Evolutionary conservation across 2,888 invertebrate genomes (phyloP).

Genomic region (Nomada hirtipes): DNA sequence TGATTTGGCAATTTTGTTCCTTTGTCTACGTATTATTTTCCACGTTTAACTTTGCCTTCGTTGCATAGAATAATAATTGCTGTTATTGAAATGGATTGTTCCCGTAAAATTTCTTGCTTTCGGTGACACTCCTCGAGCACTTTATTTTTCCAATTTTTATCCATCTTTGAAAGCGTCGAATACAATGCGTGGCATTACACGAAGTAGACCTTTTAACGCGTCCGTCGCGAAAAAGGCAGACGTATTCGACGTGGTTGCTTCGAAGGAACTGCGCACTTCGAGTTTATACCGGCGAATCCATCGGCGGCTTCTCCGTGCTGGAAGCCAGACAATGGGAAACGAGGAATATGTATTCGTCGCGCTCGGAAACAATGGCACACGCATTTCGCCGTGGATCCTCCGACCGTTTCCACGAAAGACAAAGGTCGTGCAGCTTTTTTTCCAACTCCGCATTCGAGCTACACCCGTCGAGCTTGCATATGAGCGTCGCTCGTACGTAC

Average conservation of each 20-base stretch:
- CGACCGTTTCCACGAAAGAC: conserved; percentile 35
- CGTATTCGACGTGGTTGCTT: conserved; percentile 61
- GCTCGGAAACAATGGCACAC: conserved; percentile 50
- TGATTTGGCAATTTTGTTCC: no score
- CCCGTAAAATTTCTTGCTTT: no score
- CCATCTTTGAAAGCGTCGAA: no score
- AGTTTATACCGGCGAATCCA: conserved; percentile 55
- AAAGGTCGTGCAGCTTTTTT: conserved; percentile 22
- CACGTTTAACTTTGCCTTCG: no score
- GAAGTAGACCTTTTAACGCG: no score
- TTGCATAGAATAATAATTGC: no score
- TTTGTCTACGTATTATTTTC: no score
- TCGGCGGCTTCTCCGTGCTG: conserved; percentile 48
- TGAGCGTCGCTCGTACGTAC: neutral
- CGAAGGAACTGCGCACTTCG: conserved; percentile 67
- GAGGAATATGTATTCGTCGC: conserved; percentile 41
- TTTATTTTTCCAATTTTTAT: no score
- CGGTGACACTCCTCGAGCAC: no score
- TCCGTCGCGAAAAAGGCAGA: conserved; percentile 24
- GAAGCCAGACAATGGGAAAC: conserved; percentile 44
- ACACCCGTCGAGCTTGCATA: neutral
- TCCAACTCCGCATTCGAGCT: neutral
- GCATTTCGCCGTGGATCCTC: conserved; percentile 5
- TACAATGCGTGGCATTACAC: no score
- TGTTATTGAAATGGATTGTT: no score